phyloP scores from a whole-genome alignment of 2,888 invertebrate species.

The Rapana venosa region DNA sequence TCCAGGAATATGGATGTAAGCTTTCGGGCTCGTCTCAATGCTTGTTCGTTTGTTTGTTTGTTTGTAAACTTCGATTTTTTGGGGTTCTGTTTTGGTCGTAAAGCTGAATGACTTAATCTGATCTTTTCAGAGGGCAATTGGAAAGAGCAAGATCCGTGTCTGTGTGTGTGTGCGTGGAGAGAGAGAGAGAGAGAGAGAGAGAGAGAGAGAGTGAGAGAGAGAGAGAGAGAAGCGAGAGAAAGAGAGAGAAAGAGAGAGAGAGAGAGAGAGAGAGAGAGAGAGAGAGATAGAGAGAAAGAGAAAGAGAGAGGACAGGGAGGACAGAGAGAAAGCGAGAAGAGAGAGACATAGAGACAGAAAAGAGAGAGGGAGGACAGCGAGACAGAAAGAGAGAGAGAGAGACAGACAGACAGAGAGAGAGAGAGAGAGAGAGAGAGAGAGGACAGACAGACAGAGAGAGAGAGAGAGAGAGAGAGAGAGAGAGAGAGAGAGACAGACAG shows the following conservation, averaged over 20 bases:
- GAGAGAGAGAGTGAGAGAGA: not conserved
- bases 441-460: not conserved
- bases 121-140: too few species aligned
- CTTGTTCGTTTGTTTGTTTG: too few species aligned
- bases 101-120: too few species aligned
- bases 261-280: not conserved
- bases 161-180: not conserved
- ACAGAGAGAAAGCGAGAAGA: not conserved
- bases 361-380: not conserved
- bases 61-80: too few species aligned
- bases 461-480: conserved; percentile 6
- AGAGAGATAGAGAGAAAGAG: not conserved
- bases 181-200: not conserved
- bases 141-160: too few species aligned
- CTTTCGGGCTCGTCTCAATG: too few species aligned
- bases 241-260: not conserved
- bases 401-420: conserved; percentile 1
- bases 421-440: not conserved
- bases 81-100: too few species aligned
- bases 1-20: too few species aligned
- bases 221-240: not conserved
- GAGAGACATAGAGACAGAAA: too few species aligned
- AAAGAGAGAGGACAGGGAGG: not conserved
- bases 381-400: not conserved
- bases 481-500: not conserved